Percentiles rank a stretch among this genome's conserved stretches.
Evolutionary conservation across 2,888 invertebrate genomes (phyloP).

Genomic region (Leptinotarsa haldemani): DNA sequence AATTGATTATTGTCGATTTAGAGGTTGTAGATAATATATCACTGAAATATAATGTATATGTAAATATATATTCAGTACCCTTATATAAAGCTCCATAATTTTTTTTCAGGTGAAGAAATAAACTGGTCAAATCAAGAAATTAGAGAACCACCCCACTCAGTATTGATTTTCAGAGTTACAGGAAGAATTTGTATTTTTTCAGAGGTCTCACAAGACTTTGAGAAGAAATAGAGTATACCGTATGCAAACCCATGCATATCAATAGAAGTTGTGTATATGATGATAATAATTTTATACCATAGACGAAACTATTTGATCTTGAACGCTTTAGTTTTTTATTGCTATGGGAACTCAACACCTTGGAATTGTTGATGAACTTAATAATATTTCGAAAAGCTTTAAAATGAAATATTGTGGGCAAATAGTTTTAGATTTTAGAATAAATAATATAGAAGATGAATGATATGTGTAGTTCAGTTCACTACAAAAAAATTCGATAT

Average conservation of each 20-base stretch:
- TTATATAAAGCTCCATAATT: background rate
- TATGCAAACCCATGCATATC: conserved; percentile 25
- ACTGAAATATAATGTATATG: too few relatives aligned
- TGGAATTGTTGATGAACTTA: conserved; percentile 5
- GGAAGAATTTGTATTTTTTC: conserved; percentile 1
- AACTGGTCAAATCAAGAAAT: background rate
- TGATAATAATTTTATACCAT: conserved; percentile 35
- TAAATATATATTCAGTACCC: too few relatives aligned
- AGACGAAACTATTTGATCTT: conserved; percentile 22
- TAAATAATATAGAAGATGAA: background rate
- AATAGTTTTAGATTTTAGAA: conserved; percentile 10
- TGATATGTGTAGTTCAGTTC: background rate
- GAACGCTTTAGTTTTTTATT: conserved; percentile 19
- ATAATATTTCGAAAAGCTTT: conserved; percentile 10
- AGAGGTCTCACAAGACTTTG: background rate
- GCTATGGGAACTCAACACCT: background rate
- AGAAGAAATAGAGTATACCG: conserved; percentile 18
- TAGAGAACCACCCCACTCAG: conserved; percentile 17
- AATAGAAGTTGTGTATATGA: conserved; percentile 33
- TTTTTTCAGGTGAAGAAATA: conserved; percentile 21
- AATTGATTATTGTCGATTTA: too few relatives aligned
- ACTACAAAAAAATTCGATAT: too few relatives aligned
- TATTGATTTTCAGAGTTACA: background rate
- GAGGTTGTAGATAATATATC: too few relatives aligned
- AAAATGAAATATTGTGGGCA: conserved; percentile 15